Evolutionary conservation across 2,797 vertebrate genomes (phyloP).

Genomic region (Balearica regulorum): DNA sequence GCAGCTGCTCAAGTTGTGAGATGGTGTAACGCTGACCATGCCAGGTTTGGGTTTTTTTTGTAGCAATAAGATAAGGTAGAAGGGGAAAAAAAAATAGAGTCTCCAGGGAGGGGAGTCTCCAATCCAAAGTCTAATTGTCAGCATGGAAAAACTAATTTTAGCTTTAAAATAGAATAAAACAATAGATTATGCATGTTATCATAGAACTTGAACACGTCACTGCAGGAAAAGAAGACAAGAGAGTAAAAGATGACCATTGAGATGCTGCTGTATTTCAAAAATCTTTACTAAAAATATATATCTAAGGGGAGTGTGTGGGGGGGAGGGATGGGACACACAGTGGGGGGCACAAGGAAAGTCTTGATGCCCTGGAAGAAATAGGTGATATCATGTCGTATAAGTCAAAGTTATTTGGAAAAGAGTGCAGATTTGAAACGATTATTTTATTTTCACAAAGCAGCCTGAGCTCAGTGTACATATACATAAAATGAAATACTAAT

Average conservation of each 20-base stretch:
- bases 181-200: not conserved
- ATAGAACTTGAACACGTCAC: not conserved
- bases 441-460: not conserved
- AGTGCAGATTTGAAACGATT: not conserved
- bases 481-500: not conserved
- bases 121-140: not conserved
- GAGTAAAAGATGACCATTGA: not conserved
- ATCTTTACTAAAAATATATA: not conserved
- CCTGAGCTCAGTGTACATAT: not conserved
- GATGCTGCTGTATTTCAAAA: not conserved
- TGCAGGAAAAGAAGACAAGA: not conserved
- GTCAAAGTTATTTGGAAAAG: not conserved
- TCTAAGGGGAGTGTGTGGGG: fast-evolving
- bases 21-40: not conserved
- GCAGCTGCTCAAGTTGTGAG: not conserved
- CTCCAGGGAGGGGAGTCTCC: not conserved
- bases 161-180: not conserved
- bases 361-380: not conserved
- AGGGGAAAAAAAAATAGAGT: not conserved
- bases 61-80: not conserved
- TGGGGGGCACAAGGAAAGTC: not conserved
- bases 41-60: fast-evolving
- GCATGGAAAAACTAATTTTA: not conserved
- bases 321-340: too few species aligned
- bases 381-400: not conserved